These are phyloP conservation scores for Meiosimyza decipiens DNA, from an alignment of 2,888 invertebrate species.

Conservation along the genomic window DNA sequence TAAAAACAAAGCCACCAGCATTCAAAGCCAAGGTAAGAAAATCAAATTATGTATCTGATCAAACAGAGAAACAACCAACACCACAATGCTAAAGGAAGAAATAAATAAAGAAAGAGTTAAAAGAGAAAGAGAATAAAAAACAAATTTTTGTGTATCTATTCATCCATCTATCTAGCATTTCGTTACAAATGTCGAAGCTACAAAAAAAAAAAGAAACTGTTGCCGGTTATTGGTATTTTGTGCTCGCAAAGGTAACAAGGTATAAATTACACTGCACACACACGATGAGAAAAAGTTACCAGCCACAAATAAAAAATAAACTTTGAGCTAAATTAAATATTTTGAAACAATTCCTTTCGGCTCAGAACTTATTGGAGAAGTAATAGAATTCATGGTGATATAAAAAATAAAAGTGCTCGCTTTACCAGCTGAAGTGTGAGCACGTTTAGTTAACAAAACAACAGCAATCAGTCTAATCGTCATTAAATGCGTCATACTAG, in stretches of 20 bases:
- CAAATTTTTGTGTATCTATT: neutral
- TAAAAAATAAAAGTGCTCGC: conserved; percentile 2
- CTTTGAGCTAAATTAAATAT: too few species aligned
- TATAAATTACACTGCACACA: neutral
- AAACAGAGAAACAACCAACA: conserved; percentile 25
- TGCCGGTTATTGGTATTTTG: neutral
- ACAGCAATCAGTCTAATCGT: conserved; percentile 3
- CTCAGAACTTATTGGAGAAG: too few species aligned
- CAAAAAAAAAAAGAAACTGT: neutral
- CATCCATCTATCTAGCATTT: neutral
- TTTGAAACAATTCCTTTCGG: too few species aligned
- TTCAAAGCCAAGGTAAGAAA: conserved; percentile 29
- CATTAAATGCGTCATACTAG: neutral
- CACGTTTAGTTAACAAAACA: neutral
- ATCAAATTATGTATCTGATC: conserved; percentile 44
- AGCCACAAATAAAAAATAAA: too few species aligned
- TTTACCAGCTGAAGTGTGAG: conserved; percentile 18
- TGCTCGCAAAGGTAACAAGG: neutral
- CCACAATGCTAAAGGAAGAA: neutral
- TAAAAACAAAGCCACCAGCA: conserved; percentile 5
- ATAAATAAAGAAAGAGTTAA: neutral
- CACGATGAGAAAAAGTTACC: neutral
- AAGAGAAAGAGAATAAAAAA: neutral
- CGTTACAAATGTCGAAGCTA: conserved; percentile 13
- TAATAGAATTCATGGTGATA: too few species aligned